Evolutionary conservation across 2,888 invertebrate genomes (phyloP).

Genomic region (Cephus runcator): DNA sequence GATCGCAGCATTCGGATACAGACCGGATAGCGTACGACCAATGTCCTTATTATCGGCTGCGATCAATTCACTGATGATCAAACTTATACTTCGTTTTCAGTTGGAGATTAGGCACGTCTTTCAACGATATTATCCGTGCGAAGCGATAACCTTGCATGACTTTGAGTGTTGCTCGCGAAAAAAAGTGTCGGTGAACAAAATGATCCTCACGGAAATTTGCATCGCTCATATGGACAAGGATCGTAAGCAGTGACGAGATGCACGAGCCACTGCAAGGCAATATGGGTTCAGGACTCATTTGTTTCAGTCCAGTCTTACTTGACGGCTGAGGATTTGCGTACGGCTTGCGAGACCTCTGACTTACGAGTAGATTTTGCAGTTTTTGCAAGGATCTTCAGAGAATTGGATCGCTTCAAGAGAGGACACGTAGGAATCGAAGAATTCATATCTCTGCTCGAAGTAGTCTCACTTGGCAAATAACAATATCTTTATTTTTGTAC

Average conservation of each 20-base stretch:
- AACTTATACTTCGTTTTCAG: slow-evolving; percentile 1
- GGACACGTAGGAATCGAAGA: slow-evolving; percentile 33
- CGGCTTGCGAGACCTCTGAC: slow-evolving; percentile 20
- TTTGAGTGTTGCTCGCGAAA: slow-evolving; percentile 12
- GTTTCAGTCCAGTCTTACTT: slow-evolving; percentile 13
- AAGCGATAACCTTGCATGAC: slow-evolving; percentile 11
- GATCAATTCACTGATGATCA: background rate
- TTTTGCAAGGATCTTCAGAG: slow-evolving; percentile 32
- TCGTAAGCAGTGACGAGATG: background rate
- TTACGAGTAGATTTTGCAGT: slow-evolving; percentile 24
- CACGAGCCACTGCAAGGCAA: slow-evolving; percentile 12
- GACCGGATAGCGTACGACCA: slow-evolving; percentile 31
- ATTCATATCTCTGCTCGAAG: slow-evolving; percentile 12
- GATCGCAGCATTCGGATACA: slow-evolving; percentile 37
- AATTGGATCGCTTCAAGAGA: slow-evolving; percentile 29
- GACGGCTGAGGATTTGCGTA: background rate
- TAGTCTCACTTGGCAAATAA: no score
- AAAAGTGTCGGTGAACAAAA: slow-evolving; percentile 7
- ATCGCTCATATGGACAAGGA: slow-evolving; percentile 19
- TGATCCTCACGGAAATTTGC: slow-evolving; percentile 12
- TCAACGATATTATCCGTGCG: background rate
- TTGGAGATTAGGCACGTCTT: slow-evolving; percentile 18
- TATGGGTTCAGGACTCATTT: background rate
- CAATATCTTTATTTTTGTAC: no score
- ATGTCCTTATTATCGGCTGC: no score